Evolutionary conservation across 2,797 vertebrate species (phyloP).

Genomic region (Catamblyrhynchus diadema): DNA sequence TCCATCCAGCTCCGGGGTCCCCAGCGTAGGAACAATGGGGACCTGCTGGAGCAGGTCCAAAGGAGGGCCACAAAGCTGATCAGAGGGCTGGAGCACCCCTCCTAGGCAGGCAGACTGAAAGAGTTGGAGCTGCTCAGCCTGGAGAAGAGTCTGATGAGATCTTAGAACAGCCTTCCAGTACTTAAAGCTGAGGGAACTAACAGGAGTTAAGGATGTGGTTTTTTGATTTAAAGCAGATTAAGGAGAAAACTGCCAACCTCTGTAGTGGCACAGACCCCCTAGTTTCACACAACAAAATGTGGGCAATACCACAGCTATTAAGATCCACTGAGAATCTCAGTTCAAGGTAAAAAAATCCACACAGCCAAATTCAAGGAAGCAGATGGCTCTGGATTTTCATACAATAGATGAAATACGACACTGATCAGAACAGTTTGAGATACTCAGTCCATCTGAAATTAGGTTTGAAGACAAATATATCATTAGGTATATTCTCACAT

Average conservation of each 20-base stretch:
- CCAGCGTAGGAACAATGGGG: rapidly evolving
- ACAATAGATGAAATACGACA: not conserved
- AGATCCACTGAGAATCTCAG: not conserved
- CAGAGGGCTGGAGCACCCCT: not conserved
- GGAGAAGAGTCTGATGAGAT: not conserved
- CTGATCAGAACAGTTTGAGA: not conserved
- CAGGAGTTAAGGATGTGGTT: not conserved
- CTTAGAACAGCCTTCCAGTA: not conserved
- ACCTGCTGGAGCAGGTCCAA: not conserved
- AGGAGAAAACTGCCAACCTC: not conserved
- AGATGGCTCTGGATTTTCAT: not conserved
- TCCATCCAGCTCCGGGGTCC: not conserved
- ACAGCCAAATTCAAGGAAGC: not conserved
- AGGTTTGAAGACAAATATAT: not conserved
- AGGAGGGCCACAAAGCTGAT: not conserved
- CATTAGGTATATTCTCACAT: not conserved
- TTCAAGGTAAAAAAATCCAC: not conserved
- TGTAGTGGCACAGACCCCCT: not conserved
- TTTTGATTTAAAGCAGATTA: not conserved
- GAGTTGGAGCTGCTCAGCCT: not conserved
- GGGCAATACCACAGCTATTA: not conserved
- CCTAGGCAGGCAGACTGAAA: not conserved
- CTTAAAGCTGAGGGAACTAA: not conserved
- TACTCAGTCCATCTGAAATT: not conserved
- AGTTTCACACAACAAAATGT: not conserved